Base-by-base conservation (phyloP, 2,888 invertebrate species). In the Andrena flavipes region DNA sequence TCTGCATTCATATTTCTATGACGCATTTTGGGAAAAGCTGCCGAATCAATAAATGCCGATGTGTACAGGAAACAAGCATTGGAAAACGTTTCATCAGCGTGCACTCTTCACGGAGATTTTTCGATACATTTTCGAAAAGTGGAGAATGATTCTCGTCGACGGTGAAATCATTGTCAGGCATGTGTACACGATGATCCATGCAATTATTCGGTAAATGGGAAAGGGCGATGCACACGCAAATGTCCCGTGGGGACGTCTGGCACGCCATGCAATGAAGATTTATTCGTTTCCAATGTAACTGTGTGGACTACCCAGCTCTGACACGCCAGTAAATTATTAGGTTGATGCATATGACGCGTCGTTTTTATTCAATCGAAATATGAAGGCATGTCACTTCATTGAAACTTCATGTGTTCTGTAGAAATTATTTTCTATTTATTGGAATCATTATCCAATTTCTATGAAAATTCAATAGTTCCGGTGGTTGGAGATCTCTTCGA, bases 211-310 rank as follows among this genome's bases (percentile, higher is more conserved):
- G 71, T 48, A 80, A 80, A 76, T n/a, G 72, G 76, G 60, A 59
- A 48, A 69, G 64, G 72, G 74, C 51, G 67, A 71, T 64, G 80
- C 65, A 72, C 79, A 84, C 76, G 79, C 80, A 82, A 86, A 86
- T 85, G 84, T 85, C 84, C 84, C 84, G 29, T 16, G 59, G 81
- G 83, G 60, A 74, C 64, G 54, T 82, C 73, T 80, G 82, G 56
- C 63, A 68, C 59, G 77, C 82, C 72, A 72, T 84, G 84, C 84
- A 88, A 86, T 76, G 76, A 86, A 86, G 87, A 90, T 90, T 90
- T 88, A 88, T 87, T 77, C 72, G 84, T 72, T 85, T 87, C 83
- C 82, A 60, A 85, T 84, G 76, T 84, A 74, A 72, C 74, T 64
- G 51, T 30, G 65, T 59, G 64, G 51, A 59, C 56, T 62, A 56